Evolutionary conservation across 1,140 invertebrate species (phyloP).

Genomic region (Drosophila ercepeae): DNA sequence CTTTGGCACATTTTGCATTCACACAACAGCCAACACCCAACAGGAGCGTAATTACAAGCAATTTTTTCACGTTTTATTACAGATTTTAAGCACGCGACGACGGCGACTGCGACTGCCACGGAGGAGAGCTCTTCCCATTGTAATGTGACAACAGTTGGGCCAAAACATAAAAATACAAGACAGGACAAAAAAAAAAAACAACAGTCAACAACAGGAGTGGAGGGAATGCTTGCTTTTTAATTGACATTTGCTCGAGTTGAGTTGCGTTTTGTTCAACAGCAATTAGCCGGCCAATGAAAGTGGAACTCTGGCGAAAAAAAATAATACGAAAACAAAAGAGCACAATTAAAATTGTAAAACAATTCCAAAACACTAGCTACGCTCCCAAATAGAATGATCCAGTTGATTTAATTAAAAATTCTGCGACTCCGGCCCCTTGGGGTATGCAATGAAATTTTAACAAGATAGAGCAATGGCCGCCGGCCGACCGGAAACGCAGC

Average conservation of each 20-base stretch:
- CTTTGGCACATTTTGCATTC: constrained; percentile 65
- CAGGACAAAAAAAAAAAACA: constrained; percentile 24
- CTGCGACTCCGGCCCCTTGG: constrained; percentile 33
- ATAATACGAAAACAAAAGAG: constrained; percentile 16
- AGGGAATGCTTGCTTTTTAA: constrained; percentile 72
- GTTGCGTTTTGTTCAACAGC: constrained; percentile 62
- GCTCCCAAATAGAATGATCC: constrained; percentile 53
- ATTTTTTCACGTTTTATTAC: constrained; percentile 81
- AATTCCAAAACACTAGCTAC: constrained; percentile 48
- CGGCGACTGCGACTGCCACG: constrained; percentile 28
- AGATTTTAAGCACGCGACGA: constrained; percentile 72
- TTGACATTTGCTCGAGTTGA: constrained; percentile 75
- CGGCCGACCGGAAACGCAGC: constrained; percentile 47
- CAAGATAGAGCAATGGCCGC: constrained; percentile 60
- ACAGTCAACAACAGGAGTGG: constrained; percentile 34
- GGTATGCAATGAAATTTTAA: constrained; percentile 65
- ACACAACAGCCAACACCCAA: constrained; percentile 42
- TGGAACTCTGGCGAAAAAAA: constrained; percentile 14
- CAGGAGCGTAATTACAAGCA: constrained; percentile 75
- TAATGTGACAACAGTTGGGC: constrained; percentile 76
- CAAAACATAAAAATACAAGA: constrained; percentile 19
- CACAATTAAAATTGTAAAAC: constrained; percentile 53
- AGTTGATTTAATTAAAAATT: constrained; percentile 80
- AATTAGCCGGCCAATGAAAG: constrained; percentile 55
- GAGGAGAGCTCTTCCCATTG: constrained; percentile 65